Evolutionary conservation across 2,113 vertebrate species (phyloP), one percentile per base, ranked within the genome.

Genomic region (Sceloporus undulatus): DNA sequence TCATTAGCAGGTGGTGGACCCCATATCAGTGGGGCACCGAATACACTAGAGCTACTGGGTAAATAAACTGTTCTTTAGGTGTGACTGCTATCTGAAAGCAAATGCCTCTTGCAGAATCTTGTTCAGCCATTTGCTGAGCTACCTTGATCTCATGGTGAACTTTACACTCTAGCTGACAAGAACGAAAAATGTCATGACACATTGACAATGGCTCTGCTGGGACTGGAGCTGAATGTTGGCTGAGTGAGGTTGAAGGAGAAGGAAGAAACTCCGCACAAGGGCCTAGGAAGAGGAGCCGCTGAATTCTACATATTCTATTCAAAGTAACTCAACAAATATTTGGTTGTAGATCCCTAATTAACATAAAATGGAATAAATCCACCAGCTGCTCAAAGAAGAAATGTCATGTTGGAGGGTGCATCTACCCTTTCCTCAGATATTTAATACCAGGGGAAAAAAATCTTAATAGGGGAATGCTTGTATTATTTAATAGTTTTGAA

Each of bases 301-400:
- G 65, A 54, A 79, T 52, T 65, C 29, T n/a, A 66, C 40, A 19
- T 5, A 29, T 54, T 62, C 52, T 73, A 42, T 76, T 59, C 54
- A 76, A 59, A 79, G 34, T 19, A 78, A 71, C 27, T 48, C 5
- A 4, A 38, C n/a, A 85, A 85, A 85, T 38, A 9, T 66, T 65
- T 65, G 59, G 16, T n/a, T 23, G 40, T 8, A 65, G 59, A 48
- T 52, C 16, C 9, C 5, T 23, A 42, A 9, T 78, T 52, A 68
- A 85, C 77, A 85, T 70, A 54, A 52, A 14, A 54, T 79, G 42
- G 65, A 27, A 91, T 88, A 79, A 14, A 2, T 0, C 75, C 3
- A 90, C 81, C 70, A 86, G 7, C n/a, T 89, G 5, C 25, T 88
- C 0, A 62, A 54, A 5, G 73, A 88, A 21, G 68, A 56, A 56